Percentiles rank a stretch among this genome's conserved stretches.
phyloP scores from a whole-genome alignment of 2,113 vertebrate genomes.

The Pica pica region DNA sequence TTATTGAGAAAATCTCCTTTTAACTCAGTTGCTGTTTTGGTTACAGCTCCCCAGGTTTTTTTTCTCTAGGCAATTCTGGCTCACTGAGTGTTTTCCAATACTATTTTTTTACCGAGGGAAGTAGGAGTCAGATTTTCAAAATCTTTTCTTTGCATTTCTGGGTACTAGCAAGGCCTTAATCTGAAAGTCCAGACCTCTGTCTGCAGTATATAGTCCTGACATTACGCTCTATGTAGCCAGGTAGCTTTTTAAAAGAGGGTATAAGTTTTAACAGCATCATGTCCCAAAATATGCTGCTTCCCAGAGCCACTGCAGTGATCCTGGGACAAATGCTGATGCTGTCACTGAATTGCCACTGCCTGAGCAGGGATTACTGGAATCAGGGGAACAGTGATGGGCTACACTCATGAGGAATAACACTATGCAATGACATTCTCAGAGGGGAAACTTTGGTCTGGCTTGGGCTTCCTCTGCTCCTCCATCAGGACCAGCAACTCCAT shows the following conservation, averaged over 20 bases:
- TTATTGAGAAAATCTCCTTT: background rate
- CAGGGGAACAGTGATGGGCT: background rate
- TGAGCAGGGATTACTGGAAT: background rate
- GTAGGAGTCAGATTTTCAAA: background rate
- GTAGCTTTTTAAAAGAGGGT: background rate
- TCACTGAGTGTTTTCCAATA: background rate
- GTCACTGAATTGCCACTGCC: background rate
- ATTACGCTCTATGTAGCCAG: background rate
- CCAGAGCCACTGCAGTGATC: background rate
- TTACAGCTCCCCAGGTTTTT: background rate
- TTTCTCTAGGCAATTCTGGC: background rate
- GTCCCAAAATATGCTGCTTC: background rate
- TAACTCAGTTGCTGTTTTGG: background rate
- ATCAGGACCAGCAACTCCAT: background rate
- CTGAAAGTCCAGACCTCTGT: background rate
- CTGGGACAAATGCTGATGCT: background rate
- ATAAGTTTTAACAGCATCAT: background rate
- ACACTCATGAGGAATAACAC: background rate
- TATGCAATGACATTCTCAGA: background rate
- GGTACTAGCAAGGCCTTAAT: background rate
- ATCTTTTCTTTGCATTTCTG: background rate
- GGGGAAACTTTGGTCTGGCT: background rate
- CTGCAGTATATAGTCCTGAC: background rate
- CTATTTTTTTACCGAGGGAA: background rate
- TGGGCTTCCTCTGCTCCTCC: background rate